Evolutionary conservation across 2,113 vertebrate species (phyloP).

Genomic region (Psittacula cyanocephala): DNA sequence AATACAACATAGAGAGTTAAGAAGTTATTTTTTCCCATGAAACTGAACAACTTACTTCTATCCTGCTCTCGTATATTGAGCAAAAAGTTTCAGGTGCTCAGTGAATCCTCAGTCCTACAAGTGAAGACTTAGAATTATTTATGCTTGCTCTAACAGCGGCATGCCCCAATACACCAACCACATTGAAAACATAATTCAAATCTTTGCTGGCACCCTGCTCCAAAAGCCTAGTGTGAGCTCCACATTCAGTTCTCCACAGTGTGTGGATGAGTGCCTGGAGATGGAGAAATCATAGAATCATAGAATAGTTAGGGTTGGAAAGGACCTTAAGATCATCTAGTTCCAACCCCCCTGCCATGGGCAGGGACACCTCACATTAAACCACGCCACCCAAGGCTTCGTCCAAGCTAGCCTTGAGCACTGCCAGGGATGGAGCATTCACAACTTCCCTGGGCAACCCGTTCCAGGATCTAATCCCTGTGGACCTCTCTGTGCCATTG

Average conservation of each 20-base stretch:
- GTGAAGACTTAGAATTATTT: neutral
- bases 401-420: too few relatives aligned
- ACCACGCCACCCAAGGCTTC: too few relatives aligned
- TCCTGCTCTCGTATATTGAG: neutral
- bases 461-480: neutral
- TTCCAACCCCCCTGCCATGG: too few relatives aligned
- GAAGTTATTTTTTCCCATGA: neutral
- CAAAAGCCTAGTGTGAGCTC: neutral
- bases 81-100: neutral
- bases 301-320: too few relatives aligned
- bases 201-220: neutral
- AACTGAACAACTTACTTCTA: neutral
- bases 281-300: neutral
- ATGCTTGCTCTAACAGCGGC: neutral
- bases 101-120: neutral
- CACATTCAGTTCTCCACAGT: neutral
- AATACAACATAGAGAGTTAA: neutral
- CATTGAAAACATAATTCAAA: neutral
- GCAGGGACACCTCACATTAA: too few relatives aligned
- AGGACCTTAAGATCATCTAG: too few relatives aligned
- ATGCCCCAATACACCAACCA: neutral
- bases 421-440: too few relatives aligned
- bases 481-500: neutral
- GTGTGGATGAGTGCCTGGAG: neutral
- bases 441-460: too few relatives aligned